phyloP scores from a whole-genome alignment of 2,113 vertebrate genomes.

The Odontophorus gujanensis region DNA sequence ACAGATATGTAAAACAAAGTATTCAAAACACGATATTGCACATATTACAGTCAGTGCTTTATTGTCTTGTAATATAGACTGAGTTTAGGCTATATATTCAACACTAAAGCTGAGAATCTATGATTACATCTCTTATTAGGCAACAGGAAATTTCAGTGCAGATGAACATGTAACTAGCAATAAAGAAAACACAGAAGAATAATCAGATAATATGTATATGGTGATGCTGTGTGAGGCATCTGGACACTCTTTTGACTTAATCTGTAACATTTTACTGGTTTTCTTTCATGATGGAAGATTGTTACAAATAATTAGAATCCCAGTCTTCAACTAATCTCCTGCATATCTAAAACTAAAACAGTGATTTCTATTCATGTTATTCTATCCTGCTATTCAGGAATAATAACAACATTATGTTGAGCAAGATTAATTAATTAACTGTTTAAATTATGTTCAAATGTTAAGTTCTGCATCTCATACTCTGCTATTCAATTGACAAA shows the following conservation, averaged over 20 bases:
- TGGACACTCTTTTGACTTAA: not conserved
- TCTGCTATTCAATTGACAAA: not conserved
- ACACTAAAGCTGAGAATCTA: not conserved
- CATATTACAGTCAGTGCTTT: not conserved
- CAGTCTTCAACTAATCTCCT: not conserved
- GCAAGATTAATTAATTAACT: not conserved
- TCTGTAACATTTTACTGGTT: not conserved
- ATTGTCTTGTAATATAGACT: not conserved
- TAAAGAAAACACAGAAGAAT: not conserved
- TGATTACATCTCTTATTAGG: not conserved
- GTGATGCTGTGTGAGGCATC: not conserved
- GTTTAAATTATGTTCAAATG: not conserved
- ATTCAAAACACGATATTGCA: not conserved
- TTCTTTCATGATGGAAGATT: slow-evolving; percentile 12
- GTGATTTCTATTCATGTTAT: not conserved
- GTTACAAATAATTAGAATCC: not conserved
- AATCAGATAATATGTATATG: slow-evolving; percentile 30
- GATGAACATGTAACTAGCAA: not conserved
- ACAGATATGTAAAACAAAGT: not conserved
- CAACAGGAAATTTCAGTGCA: slow-evolving; percentile 24
- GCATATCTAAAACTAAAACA: not conserved
- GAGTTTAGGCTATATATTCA: not conserved
- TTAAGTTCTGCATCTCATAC: not conserved
- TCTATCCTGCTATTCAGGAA: not conserved
- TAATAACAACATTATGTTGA: not conserved